Evolutionary conservation across 2,888 invertebrate genomes (phyloP), one percentile per base, ranked within the genome.

Genomic region (Drosophila demipolita): DNA sequence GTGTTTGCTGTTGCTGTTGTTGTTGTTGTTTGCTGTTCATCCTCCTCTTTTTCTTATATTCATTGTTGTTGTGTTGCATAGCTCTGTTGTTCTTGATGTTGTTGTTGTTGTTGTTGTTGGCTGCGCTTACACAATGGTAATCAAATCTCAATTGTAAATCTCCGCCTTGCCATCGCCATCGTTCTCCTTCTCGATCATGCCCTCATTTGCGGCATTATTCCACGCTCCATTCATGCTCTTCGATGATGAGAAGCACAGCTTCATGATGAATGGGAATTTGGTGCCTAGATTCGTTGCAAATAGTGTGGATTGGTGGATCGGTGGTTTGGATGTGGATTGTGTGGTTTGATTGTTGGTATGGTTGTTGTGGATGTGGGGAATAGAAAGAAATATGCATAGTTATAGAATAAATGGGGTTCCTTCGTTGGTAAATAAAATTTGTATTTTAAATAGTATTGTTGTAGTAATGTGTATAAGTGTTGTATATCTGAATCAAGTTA

Each of bases 181-280:
- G 75, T 93, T 93, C 87, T 93, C 93, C 83, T 93, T 93, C 78
- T 93, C 93, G 81, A 93, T 91, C 87, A 92, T 93, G 71, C 93
- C 93, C 76, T 93, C 93, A 69, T 90, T 92, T 74, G 92, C 86
- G 53, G 93, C 93, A 89, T 93, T 93, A 75, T 93, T 93, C 93
- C 95, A 95, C 94, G 93, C 95, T 93, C 93, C 96, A 94, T 93
- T 93, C 93, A 93, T 93, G 91, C 93, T 93, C 90, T 93, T 93
- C 74, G 96, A 95, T 72, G 98, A 98, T 26, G 99, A 99, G 95
- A 99, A 99, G 93, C 99, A 99, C 87, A 99, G 94, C 94, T 99
- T 99, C 97, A 99, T 97, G 91, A 99, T 97, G 95, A 98, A 99
- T 84, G 99, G 99, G 94, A 98, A 98, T 94, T 99, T 99, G 83